These are phyloP conservation scores for Stichopus chloronotus DNA, from an alignment of 35 echinoderm and acorn worm genomes.

Conservation along the genomic window DNA sequence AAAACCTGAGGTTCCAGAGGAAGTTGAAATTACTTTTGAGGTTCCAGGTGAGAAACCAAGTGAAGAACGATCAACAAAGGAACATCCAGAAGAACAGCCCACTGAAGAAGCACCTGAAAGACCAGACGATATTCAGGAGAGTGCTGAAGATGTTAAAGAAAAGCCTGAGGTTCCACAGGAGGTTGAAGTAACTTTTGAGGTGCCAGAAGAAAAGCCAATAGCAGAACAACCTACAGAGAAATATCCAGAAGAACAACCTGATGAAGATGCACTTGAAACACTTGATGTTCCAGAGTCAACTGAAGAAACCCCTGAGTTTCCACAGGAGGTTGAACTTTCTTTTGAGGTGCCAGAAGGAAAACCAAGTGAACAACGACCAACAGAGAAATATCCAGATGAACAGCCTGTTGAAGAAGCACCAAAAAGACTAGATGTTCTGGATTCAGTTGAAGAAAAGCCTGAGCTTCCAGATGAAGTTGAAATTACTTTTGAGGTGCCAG, in stretches of 20 bases:
- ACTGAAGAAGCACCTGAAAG: conserved; percentile 13
- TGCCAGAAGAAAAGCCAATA: conserved; percentile 18
- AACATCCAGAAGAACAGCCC: neutral
- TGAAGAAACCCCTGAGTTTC: conserved; percentile 12
- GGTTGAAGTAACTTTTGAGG: conserved; percentile 25
- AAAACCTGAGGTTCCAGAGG: conserved; percentile 1
- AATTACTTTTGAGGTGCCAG: conserved; percentile 5
- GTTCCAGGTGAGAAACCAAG: conserved; percentile 40
- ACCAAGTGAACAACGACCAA: no score
- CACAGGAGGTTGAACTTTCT: no score
- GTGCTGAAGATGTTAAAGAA: neutral
- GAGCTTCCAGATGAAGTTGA: neutral
- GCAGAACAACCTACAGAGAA: neutral
- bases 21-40: conserved; percentile 42
- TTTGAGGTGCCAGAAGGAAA: no score
- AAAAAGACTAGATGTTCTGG: no score
- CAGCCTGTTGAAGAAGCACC: no score
- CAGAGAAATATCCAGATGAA: no score
- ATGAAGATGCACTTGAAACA: neutral
- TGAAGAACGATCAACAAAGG: conserved; percentile 25
- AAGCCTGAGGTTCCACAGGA: neutral
- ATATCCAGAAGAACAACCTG: conserved; percentile 28
- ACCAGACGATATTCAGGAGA: neutral
- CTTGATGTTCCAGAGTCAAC: neutral
- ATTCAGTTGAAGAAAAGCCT: neutral